Evolutionary conservation across 2,888 invertebrate species (phyloP), one percentile per base, ranked within the genome.

Genomic region (Cephus nigrinus): DNA sequence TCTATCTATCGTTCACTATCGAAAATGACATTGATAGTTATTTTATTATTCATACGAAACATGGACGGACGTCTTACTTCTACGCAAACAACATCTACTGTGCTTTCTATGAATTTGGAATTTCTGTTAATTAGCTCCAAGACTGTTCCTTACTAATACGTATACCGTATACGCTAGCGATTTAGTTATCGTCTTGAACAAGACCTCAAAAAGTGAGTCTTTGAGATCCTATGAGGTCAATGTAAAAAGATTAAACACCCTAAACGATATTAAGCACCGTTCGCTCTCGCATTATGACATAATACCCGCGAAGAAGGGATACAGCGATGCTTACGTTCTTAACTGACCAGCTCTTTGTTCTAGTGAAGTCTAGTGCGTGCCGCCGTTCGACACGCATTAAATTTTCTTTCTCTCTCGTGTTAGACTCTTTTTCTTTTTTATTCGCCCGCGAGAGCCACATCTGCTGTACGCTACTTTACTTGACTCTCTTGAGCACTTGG

Each of bases 271-370:
- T 55, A 23, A 55, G 23, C 55, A 55, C 55, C 55, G 23, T 55
- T 55, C 23, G 23, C 23, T 55, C 23, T 55, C 5, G 9, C 55
- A 55, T 23, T 55, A 9, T 55, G 23, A 55, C 55, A 55, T 55
- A 55, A 55, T 9, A 23, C 55, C 55, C 55, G 55, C 55, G 55
- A 23, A 55, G 55, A 23, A 55, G 23, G 55, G 55, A 23, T 55
- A 55, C 9, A 55, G 55, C 55, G 23, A 55, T 23, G 23, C 55
- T 23, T 55, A 23, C 55, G 55, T 55, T 55, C 55, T 55, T 55
- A 55, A 55, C 55, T 55, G 55, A 55, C 55, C 55, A 55, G 23
- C 77, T 74, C 77, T 32, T 75, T 36, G 69, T 40, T 71, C 71
- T 71, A 71, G 71, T 31, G 32, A 71, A 71, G 32, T 71, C 71